A percentile compares a stretch with the other conserved stretches of the same genome.
phyloP scores from a whole-genome alignment of 2,888 invertebrate species.

The Orthosia cruda region DNA sequence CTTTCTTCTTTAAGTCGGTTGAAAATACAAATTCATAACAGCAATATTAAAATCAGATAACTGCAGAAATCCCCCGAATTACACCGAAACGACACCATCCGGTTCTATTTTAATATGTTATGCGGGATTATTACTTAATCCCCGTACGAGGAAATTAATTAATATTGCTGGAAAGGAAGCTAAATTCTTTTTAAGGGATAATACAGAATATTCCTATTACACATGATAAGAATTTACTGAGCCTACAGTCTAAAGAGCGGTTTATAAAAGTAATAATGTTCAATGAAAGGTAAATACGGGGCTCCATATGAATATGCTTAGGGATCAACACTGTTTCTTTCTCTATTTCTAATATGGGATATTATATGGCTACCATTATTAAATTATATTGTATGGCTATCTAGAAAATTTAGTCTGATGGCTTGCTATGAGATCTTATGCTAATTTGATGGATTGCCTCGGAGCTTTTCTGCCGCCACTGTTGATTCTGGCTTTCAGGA shows the following conservation, averaged over 20 bases:
- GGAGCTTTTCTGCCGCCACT: too few relatives aligned
- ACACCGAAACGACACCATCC: neutral
- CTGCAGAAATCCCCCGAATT: constrained; percentile 28
- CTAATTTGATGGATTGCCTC: too few relatives aligned
- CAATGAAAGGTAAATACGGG: neutral
- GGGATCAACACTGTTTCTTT: neutral
- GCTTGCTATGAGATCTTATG: neutral
- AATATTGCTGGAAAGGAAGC: constrained; percentile 37
- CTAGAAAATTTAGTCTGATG: neutral
- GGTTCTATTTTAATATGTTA: constrained; percentile 47
- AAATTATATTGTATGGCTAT: neutral
- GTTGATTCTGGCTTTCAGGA: too few relatives aligned
- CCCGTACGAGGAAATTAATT: constrained; percentile 42
- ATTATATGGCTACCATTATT: constrained; percentile 9
- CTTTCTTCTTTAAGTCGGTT: neutral
- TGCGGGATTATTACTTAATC: constrained; percentile 45
- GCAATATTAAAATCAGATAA: constrained; percentile 7
- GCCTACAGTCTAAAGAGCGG: neutral
- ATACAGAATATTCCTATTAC: constrained; percentile 18
- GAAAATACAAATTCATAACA: neutral
- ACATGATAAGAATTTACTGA: too few relatives aligned
- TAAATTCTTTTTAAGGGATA: constrained; percentile 31
- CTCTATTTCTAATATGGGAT: too few relatives aligned
- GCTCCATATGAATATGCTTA: neutral
- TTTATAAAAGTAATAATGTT: constrained; percentile 33